These are phyloP conservation scores for Sylvilagus floridanus DNA, from an alignment of 2,797 vertebrate genomes.

Conservation along the genomic window DNA sequence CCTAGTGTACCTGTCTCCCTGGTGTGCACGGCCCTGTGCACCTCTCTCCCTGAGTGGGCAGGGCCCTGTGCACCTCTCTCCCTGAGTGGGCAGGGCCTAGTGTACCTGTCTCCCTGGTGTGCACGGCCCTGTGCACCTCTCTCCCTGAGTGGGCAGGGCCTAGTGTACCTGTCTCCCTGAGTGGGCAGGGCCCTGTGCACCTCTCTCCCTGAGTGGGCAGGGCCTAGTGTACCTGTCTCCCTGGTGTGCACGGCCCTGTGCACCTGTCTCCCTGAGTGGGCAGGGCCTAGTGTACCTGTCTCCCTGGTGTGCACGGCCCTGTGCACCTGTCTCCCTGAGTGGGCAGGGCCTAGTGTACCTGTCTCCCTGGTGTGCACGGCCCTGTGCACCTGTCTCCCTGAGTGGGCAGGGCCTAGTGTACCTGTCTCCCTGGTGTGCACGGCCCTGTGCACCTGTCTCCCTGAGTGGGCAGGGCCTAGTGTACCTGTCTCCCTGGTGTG, in stretches of 20 bases:
- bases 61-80: background rate
- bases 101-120: too few species aligned
- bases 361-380: too few species aligned
- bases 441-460: background rate
- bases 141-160: too few species aligned
- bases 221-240: too few species aligned
- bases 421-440: background rate
- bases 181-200: background rate
- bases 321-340: background rate
- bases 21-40: background rate
- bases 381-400: too few species aligned
- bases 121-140: too few species aligned
- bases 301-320: background rate
- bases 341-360: too few species aligned
- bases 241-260: background rate
- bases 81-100: background rate
- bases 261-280: background rate
- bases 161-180: too few species aligned
- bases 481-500: too few species aligned
- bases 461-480: background rate
- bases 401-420: too few species aligned
- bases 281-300: too few species aligned
- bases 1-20: too few species aligned
- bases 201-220: background rate
- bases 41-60: background rate